A percentile compares a stretch with the other conserved stretches of the same genome.
These are phyloP conservation scores for Barbus barbus DNA, from an alignment of 2,113 vertebrate genomes.

Conservation along the genomic window DNA sequence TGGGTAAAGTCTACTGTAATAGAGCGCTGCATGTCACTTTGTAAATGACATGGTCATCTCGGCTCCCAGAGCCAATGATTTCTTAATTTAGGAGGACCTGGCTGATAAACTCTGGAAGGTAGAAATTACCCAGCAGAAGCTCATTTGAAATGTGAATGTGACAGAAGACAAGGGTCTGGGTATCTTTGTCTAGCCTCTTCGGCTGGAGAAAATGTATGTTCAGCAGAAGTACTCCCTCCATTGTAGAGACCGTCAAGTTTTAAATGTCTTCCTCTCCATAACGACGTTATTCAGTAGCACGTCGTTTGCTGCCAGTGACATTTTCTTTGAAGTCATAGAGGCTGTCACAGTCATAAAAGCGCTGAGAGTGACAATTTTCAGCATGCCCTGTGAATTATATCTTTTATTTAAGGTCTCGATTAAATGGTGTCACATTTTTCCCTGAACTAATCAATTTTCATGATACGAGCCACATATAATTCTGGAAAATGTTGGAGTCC, in stretches of 20 bases:
- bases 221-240: conserved; percentile 75
- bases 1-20: background rate
- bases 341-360: conserved; percentile 87
- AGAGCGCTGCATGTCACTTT: background rate
- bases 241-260: conserved; percentile 66
- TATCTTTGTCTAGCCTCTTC: too few species aligned
- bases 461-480: conserved; percentile 94
- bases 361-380: conserved; percentile 88
- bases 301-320: conserved; percentile 91
- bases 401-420: conserved; percentile 95
- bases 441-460: conserved; percentile 97
- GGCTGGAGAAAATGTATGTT: conserved; percentile 72
- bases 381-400: conserved; percentile 90
- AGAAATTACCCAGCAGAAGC: conserved; percentile 10
- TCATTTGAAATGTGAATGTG: conserved; percentile 39
- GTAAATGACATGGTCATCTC: conserved; percentile 25
- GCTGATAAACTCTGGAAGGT: conserved; percentile 11
- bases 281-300: conserved; percentile 86
- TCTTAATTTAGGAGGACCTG: conserved; percentile 13
- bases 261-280: conserved; percentile 82
- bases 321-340: conserved; percentile 95
- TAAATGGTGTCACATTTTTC: conserved; percentile 87
- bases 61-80: conserved; percentile 72
- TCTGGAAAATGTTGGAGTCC: conserved; percentile 85
- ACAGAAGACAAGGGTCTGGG: conserved; percentile 23